Evolutionary conservation across 2,888 invertebrate genomes (phyloP).

Genomic region (Morpho achilles): DNA sequence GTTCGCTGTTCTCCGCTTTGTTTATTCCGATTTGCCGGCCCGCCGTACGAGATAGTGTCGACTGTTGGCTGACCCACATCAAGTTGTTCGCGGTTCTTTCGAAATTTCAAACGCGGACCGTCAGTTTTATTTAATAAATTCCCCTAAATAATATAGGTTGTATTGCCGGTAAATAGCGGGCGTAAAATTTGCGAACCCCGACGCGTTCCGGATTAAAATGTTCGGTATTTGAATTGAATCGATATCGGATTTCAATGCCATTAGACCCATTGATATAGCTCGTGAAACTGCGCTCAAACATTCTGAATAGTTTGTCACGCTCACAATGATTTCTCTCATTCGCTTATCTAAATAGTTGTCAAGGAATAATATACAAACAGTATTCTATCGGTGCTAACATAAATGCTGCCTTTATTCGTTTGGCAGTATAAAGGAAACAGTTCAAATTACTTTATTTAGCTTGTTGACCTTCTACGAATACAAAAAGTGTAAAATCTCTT

Average conservation of each 20-base stretch:
- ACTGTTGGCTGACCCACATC: constrained; percentile 54
- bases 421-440: not conserved
- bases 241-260: constrained; percentile 30
- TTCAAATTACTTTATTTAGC: constrained; percentile 11
- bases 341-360: constrained; percentile 43
- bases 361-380: constrained; percentile 8
- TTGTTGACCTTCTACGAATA: constrained; percentile 5
- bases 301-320: constrained; percentile 25
- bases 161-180: constrained; percentile 29
- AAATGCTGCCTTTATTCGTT: constrained; percentile 6
- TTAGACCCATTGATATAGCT: constrained; percentile 14
- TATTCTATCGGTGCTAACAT: constrained; percentile 2
- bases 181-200: constrained; percentile 31
- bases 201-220: constrained; percentile 43
- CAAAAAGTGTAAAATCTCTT: constrained; percentile 11
- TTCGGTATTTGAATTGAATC: constrained; percentile 27
- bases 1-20: constrained; percentile 33
- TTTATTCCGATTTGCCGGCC: constrained; percentile 28
- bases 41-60: constrained; percentile 34
- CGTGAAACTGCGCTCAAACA: constrained; percentile 16
- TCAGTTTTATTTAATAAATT: constrained; percentile 31
- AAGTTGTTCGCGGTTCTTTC: constrained; percentile 40
- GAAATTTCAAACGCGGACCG: constrained; percentile 39
- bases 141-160: constrained; percentile 40
- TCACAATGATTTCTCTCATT: constrained; percentile 48